A percentile compares a stretch with the other conserved stretches of the same genome.
phyloP scores from a whole-genome alignment of 1,140 invertebrate species.

The Babylonia areolata region DNA sequence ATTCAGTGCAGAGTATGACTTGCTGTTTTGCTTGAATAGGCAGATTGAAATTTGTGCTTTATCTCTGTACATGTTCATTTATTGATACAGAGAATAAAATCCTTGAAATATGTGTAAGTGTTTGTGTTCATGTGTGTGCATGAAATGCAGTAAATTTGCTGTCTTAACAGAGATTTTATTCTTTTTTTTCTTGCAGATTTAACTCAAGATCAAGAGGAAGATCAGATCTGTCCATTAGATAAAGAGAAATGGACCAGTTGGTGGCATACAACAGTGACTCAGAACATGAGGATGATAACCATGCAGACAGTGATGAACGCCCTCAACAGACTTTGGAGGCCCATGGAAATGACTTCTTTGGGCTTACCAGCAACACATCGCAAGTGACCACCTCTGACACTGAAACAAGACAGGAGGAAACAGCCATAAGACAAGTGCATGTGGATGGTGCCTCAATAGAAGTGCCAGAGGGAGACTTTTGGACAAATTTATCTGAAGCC shows the following conservation, averaged over 20 bases:
- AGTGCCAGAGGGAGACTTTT: conserved; percentile 53
- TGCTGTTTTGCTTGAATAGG: not conserved
- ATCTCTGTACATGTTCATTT: not conserved
- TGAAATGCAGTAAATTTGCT: too few species aligned
- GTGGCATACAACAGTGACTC: conserved; percentile 41
- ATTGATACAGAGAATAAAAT: too few species aligned
- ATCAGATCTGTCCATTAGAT: not conserved
- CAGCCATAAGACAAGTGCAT: conserved; percentile 39
- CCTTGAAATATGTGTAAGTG: not conserved
- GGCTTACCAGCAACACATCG: not conserved
- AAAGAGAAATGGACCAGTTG: conserved; percentile 42
- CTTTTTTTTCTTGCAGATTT: too few species aligned
- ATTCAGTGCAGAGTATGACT: too few species aligned
- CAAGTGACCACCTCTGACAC: not conserved
- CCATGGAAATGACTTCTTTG: conserved; percentile 32
- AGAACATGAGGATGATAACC: conserved; percentile 35
- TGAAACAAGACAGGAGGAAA: not conserved
- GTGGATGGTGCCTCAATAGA: conserved; percentile 21
- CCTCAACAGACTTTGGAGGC: not conserved
- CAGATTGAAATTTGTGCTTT: not conserved
- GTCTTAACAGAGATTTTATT: too few species aligned
- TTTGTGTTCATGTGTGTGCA: not conserved
- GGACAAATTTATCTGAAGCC: conserved; percentile 50
- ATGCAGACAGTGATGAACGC: not conserved
- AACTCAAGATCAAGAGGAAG: not conserved